Evolutionary conservation across 2,888 invertebrate species (phyloP).

Genomic region (Agrotis exclamationis): DNA sequence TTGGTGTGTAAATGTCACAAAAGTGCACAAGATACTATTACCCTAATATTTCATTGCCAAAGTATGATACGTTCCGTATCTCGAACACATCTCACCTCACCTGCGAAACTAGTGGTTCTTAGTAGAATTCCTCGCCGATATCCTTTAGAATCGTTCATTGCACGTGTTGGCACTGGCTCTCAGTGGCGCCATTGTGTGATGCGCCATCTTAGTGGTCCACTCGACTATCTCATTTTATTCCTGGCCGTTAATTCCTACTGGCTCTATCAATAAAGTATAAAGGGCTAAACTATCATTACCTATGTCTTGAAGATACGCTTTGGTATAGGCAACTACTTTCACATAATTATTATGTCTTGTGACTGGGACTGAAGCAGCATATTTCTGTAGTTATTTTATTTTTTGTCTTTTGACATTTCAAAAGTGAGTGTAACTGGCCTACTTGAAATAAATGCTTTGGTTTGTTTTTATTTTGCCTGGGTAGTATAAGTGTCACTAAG

Average conservation of each 20-base stretch:
- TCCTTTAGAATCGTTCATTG: slow-evolving; percentile 41
- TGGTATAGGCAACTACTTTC: too few relatives aligned
- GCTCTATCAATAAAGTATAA: slow-evolving; percentile 12
- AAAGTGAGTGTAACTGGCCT: too few relatives aligned
- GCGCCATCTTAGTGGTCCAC: slow-evolving; percentile 17
- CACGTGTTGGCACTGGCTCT: slow-evolving; percentile 45
- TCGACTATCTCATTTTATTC: slow-evolving; percentile 30
- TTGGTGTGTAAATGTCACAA: neutral
- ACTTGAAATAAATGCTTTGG: too few relatives aligned
- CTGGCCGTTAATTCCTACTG: slow-evolving; percentile 14
- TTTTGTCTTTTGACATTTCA: too few relatives aligned
- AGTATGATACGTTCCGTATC: neutral
- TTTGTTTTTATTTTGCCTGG: too few relatives aligned
- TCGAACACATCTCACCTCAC: slow-evolving; percentile 35
- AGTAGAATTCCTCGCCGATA: slow-evolving; percentile 38
- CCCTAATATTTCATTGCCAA: neutral
- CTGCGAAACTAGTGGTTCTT: neutral
- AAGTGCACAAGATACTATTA: neutral
- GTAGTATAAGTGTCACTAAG: too few relatives aligned
- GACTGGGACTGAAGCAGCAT: too few relatives aligned
- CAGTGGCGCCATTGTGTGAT: slow-evolving; percentile 31
- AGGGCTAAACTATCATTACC: neutral
- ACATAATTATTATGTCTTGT: too few relatives aligned
- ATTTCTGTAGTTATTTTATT: too few relatives aligned
- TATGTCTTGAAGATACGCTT: neutral